Conservation (phyloP, 2,113 vertebrate species). For the Forbesichthys agassizii region DNA sequence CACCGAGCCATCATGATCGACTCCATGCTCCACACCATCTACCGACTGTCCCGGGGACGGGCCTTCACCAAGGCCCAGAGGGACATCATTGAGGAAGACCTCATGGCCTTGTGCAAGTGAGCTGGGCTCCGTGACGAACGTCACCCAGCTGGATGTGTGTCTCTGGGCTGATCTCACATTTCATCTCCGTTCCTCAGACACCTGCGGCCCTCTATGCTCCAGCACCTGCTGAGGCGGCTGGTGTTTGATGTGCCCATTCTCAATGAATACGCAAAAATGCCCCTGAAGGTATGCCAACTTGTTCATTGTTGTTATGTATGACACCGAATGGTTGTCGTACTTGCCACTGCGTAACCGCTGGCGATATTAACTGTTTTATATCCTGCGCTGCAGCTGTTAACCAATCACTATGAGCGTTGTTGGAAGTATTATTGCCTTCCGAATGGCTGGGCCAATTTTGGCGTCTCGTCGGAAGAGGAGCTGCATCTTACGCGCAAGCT, state of each 20-base stretch:
- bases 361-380: neutral
- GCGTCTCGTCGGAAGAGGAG: constrained; percentile 90
- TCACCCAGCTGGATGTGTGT: neutral
- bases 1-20: constrained; percentile 96
- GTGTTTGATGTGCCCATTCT: constrained; percentile 94
- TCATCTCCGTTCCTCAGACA: constrained; percentile 71
- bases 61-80: constrained; percentile 94
- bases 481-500: constrained; percentile 91
- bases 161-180: neutral
- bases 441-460: constrained; percentile 92
- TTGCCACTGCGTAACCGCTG: neutral
- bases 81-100: constrained; percentile 92
- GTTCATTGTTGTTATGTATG: neutral
- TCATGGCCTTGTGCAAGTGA: constrained; percentile 93
- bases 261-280: constrained; percentile 93
- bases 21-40: constrained; percentile 96
- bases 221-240: constrained; percentile 87
- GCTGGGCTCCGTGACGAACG: neutral
- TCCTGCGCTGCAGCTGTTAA: constrained; percentile 80
- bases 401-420: constrained; percentile 94
- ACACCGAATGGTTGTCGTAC: neutral
- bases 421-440: constrained; percentile 96
- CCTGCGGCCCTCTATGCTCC: constrained; percentile 90
- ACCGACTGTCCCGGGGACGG: constrained; percentile 90
- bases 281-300: constrained; percentile 80